phyloP scores from a whole-genome alignment of 2,797 vertebrate genomes.

The Leptatherina wallacei region DNA sequence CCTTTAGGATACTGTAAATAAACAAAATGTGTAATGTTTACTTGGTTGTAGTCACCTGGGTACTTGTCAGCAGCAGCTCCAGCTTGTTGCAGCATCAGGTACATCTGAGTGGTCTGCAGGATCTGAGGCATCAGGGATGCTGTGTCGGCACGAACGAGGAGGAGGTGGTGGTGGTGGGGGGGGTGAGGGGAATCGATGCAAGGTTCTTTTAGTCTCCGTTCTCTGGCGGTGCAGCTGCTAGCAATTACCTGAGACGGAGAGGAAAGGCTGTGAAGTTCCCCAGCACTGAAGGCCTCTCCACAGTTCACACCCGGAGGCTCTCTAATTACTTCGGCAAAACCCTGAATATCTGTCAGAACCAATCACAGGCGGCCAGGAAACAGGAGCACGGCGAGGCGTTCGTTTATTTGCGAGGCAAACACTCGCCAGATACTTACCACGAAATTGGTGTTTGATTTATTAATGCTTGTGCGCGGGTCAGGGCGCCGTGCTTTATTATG shows the following conservation, averaged over 20 bases:
- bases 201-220: constrained; percentile 49
- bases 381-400: constrained; percentile 51
- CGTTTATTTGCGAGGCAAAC: constrained; percentile 73
- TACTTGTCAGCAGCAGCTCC: constrained; percentile 48
- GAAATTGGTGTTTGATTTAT: constrained; percentile 63
- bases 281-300: constrained; percentile 67
- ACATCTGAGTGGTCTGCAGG: constrained; percentile 62
- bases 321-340: constrained; percentile 78
- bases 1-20: constrained; percentile 53
- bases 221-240: constrained; percentile 64
- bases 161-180: background rate
- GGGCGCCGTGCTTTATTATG: constrained; percentile 41
- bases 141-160: constrained; percentile 21
- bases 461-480: constrained; percentile 59
- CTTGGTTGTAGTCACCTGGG: constrained; percentile 52
- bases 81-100: constrained; percentile 56
- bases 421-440: constrained; percentile 64
- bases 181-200: constrained; percentile 38
- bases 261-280: constrained; percentile 52
- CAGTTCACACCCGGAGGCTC: constrained; percentile 70
- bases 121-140: constrained; percentile 60
- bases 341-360: constrained; percentile 79
- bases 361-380: constrained; percentile 66
- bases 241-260: constrained; percentile 74
- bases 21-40: constrained; percentile 66